Percentiles rank a stretch among this genome's conserved stretches.
Evolutionary conservation across 2,888 invertebrate genomes (phyloP).

Genomic region (Catotricha subobsoleta): DNA sequence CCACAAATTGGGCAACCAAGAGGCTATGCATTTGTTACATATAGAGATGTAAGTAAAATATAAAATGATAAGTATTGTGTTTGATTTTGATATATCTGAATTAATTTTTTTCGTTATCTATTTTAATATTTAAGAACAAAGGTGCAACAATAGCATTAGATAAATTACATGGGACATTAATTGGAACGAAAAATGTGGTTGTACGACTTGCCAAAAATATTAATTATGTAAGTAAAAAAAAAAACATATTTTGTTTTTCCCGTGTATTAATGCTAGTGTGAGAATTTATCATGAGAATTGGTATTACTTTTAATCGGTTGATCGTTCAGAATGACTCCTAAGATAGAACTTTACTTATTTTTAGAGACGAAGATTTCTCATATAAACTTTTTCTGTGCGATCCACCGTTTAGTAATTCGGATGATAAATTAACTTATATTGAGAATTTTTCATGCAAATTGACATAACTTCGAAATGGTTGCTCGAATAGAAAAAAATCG

Average conservation of each 20-base stretch:
- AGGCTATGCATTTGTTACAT: constrained; percentile 89
- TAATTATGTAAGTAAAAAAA: constrained; percentile 34
- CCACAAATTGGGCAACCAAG: constrained; percentile 75
- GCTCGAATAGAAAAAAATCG: too few species aligned
- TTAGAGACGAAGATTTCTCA: too few species aligned
- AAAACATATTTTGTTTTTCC: constrained; percentile 6
- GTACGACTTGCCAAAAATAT: constrained; percentile 69
- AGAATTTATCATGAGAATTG: too few species aligned
- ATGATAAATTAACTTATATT: too few species aligned
- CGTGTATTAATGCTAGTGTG: too few species aligned
- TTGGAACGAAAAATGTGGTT: constrained; percentile 56
- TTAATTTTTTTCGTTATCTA: not conserved
- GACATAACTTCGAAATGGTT: too few species aligned
- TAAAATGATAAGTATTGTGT: not conserved
- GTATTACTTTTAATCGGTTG: too few species aligned
- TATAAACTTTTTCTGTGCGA: too few species aligned
- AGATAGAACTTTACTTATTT: too few species aligned
- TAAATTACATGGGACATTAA: constrained; percentile 51
- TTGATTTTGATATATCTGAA: not conserved
- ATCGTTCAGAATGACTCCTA: too few species aligned
- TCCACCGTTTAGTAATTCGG: too few species aligned
- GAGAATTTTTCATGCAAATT: too few species aligned
- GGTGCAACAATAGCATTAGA: constrained; percentile 56
- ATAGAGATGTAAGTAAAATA: constrained; percentile 30
- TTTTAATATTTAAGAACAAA: constrained; percentile 16